These are phyloP conservation scores for Tanypteryx hageni DNA, from an alignment of 2,888 invertebrate genomes.

Conservation along the genomic window DNA sequence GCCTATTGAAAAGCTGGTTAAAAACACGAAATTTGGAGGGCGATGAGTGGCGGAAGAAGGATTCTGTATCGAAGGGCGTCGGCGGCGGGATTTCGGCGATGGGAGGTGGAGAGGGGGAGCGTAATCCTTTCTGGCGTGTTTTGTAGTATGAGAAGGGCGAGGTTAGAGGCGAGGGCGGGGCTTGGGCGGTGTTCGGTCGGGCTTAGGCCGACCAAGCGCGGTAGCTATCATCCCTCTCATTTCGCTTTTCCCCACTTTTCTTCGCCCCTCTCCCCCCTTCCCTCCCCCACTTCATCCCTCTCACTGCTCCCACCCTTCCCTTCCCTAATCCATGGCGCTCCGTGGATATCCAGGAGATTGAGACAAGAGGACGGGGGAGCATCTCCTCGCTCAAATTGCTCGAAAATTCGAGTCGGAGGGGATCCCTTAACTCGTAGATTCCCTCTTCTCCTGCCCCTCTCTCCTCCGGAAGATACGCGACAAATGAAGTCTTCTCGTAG, in stretches of 20 bases:
- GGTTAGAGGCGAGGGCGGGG: not conserved
- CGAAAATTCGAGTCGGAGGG: slow-evolving; percentile 4
- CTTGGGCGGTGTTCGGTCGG: not conserved
- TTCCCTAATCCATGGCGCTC: slow-evolving; percentile 19
- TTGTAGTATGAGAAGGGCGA: not conserved
- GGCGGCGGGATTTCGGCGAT: not conserved
- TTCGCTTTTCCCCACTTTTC: not conserved
- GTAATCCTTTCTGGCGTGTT: not conserved
- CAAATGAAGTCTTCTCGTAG: slow-evolving; percentile 21
- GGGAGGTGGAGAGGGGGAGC: not conserved
- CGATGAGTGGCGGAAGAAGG: not conserved
- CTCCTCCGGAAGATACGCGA: not conserved
- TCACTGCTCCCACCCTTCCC: not conserved
- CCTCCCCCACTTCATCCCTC: not conserved
- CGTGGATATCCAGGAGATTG: slow-evolving; percentile 34
- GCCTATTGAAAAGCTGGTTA: slow-evolving; percentile 9
- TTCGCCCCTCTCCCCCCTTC: not conserved
- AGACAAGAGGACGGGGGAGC: not conserved
- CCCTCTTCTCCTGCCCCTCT: not conserved
- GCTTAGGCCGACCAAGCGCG: slow-evolving; percentile 44
- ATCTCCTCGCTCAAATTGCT: slow-evolving; percentile 34
- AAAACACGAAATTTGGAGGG: slow-evolving; percentile 27
- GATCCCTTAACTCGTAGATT: not conserved
- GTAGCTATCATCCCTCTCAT: slow-evolving; percentile 54
- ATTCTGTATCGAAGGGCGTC: not conserved